Base-by-base conservation (phyloP, 2,797 vertebrate species). In the Acrossocheilus wenchowensis region DNA sequence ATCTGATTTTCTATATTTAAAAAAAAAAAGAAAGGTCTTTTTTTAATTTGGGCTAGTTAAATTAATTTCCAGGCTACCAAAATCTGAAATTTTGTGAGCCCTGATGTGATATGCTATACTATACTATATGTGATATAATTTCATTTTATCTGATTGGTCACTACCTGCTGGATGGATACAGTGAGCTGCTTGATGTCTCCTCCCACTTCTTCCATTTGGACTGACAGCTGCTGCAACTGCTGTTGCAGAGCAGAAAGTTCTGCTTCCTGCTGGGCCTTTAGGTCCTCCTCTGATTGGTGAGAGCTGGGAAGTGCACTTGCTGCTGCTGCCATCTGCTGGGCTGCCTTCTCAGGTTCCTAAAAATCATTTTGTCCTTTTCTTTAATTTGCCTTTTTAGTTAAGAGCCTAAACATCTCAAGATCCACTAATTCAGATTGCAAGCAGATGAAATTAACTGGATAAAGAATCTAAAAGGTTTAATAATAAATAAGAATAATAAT, bases 81-180 rank as follows among this genome's bases (percentile, higher is more conserved):
- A 26, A 26, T 26, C 26, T 26, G 26, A 26, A 26, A 26, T 26
- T 26, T 26, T 26, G 26, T 26, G 26, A 26, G 26, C 26, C 26
- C 26, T 26, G 26, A 26, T 26, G 26, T 26, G 26, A 26, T 26
- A 26, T 26, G 26, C 26, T 26, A 26, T 26, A 26, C 26, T 26
- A 30, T 30, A 30, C 30, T 30, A 30, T 30, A 30, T 62, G 15
- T n/a, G 26, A 26, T 43, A 34, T 23, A 62, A 6, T 39, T 21
- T 48, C 30, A 54, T 34, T 34, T 75, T 21, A 21, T 45, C 9
- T 39, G 4, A 19, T 10, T 62, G 34, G 1, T n/a, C 74, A 36
- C 73, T 87, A 97, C 97, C 96, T 97, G 97, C 81, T 92, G 82
- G 5, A 96, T 91, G 54, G 94, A 95, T 79, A 97, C 91, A 6